Percentiles rank a stretch among this genome's conserved stretches.
Evolutionary conservation across 2,113 vertebrate species (phyloP).

Genomic region (Acinonyx jubatus): DNA sequence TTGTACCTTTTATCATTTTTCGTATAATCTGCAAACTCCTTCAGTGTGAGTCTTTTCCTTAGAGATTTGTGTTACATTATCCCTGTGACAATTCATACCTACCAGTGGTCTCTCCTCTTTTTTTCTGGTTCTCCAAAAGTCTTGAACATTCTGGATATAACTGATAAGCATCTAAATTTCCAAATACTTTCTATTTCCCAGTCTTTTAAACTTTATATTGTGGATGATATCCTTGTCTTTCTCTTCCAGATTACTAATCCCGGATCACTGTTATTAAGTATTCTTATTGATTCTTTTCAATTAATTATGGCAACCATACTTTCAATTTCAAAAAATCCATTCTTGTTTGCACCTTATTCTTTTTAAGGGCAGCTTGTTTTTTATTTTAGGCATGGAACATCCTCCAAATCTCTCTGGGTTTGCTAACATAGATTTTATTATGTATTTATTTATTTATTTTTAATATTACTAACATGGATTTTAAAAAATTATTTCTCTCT

Average conservation of each 20-base stretch:
- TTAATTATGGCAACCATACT: not conserved
- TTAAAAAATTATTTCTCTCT: not conserved
- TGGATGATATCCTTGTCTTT: not conserved
- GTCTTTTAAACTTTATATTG: not conserved
- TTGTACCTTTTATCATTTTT: not conserved
- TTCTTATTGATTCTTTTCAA: conserved; percentile 4
- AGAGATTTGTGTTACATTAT: not conserved
- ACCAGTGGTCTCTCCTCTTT: not conserved
- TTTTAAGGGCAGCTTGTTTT: not conserved
- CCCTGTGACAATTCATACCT: not conserved
- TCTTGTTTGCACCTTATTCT: not conserved
- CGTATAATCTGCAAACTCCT: not conserved
- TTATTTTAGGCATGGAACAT: not conserved
- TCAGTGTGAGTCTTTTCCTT: not conserved
- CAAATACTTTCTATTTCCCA: not conserved
- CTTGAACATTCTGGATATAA: not conserved
- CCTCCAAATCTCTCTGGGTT: not conserved
- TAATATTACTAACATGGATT: not conserved
- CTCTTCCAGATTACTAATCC: not conserved
- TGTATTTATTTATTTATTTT: not conserved
- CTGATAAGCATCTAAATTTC: not conserved
- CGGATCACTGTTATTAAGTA: not conserved
- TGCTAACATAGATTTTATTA: not conserved
- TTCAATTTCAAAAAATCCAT: not conserved
- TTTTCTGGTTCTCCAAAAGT: not conserved